These are phyloP conservation scores for Autographa gamma DNA, from an alignment of 2,888 invertebrate genomes.

Conservation along the genomic window DNA sequence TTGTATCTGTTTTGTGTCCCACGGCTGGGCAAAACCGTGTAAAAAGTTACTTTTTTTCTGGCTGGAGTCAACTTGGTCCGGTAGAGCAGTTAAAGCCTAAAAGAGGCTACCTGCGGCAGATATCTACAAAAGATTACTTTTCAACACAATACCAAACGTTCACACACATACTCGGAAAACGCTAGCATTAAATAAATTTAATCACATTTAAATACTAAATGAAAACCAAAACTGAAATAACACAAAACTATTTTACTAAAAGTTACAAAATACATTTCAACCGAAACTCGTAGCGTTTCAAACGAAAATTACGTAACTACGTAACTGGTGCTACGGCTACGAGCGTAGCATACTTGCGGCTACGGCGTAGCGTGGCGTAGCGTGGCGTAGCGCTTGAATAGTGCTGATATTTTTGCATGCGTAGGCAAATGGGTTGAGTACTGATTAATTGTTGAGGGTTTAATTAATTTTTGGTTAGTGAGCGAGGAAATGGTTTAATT, in stretches of 20 bases:
- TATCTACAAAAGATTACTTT: too few species aligned
- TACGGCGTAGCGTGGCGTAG: conserved; percentile 9
- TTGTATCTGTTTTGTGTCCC: too few species aligned
- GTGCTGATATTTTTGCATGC: neutral
- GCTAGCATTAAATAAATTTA: neutral
- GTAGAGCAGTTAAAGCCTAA: too few species aligned
- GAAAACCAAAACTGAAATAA: conserved; percentile 6
- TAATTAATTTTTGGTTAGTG: neutral
- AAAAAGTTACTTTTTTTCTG: too few species aligned
- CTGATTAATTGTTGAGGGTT: neutral
- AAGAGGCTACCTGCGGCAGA: too few species aligned
- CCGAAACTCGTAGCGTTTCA: conserved; percentile 11
- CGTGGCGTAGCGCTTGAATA: neutral
- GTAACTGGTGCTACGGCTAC: conserved; percentile 10
- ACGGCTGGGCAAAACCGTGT: too few species aligned
- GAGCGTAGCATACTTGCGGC: conserved; percentile 10
- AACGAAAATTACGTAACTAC: conserved; percentile 14
- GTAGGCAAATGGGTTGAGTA: neutral
- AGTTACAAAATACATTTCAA: conserved; percentile 9
- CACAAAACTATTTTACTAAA: conserved; percentile 11
- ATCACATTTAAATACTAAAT: neutral
- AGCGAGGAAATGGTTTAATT: neutral
- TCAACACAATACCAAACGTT: too few species aligned
- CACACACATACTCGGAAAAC: neutral
- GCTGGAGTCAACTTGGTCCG: too few species aligned